These are phyloP conservation scores for Pluvialis apricaria DNA, from an alignment of 2,113 vertebrate species.

Conservation along the genomic window DNA sequence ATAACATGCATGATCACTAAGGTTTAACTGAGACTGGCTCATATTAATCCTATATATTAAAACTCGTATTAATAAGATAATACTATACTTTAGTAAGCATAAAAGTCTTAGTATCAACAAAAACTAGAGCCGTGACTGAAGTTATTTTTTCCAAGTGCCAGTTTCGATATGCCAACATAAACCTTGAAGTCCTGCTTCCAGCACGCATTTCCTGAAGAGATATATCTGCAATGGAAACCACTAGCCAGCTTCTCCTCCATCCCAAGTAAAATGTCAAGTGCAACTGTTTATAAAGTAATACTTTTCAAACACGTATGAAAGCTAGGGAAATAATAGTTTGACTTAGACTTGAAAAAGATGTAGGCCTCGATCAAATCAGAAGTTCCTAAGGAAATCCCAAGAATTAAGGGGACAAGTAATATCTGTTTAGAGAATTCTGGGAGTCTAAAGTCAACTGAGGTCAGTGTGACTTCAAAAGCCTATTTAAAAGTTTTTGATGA, in stretches of 20 bases:
- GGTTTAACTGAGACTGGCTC: background rate
- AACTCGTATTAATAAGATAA: no score
- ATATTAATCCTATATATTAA: background rate
- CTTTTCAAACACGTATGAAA: background rate
- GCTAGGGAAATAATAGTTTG: background rate
- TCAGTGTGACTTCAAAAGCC: background rate
- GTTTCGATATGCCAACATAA: background rate
- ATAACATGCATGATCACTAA: background rate
- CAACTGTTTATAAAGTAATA: background rate
- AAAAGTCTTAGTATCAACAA: background rate
- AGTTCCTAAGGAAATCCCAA: background rate
- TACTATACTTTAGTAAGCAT: background rate
- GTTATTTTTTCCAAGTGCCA: background rate
- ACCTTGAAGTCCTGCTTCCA: background rate
- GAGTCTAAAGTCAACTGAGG: background rate
- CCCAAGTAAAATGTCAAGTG: background rate
- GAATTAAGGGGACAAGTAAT: background rate
- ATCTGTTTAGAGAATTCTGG: background rate
- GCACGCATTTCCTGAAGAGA: background rate
- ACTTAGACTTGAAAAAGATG: background rate
- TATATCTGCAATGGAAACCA: background rate
- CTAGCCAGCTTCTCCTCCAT: background rate
- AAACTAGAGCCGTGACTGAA: background rate
- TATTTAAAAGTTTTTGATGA: background rate
- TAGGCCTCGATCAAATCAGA: background rate